phyloP scores from a whole-genome alignment of 2,113 vertebrate species.

The Aphelocoma coerulescens region DNA sequence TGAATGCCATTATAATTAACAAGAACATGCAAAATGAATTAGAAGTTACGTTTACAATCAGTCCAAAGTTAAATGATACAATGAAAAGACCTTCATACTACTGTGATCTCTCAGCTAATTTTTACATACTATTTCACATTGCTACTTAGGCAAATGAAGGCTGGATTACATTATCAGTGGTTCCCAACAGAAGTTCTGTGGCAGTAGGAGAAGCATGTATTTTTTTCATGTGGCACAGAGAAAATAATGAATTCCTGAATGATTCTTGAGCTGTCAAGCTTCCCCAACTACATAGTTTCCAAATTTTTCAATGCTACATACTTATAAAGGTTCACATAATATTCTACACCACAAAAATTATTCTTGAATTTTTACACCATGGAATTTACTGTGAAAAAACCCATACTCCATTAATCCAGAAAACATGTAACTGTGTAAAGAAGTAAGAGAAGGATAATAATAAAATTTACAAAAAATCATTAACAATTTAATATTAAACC shows the following conservation, averaged over 20 bases:
- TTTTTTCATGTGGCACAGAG: background rate
- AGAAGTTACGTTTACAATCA: constrained; percentile 25
- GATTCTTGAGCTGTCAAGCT: background rate
- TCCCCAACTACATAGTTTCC: background rate
- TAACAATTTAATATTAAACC: background rate
- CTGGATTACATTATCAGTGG: background rate
- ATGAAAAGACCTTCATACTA: constrained; percentile 11
- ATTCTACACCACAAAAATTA: background rate
- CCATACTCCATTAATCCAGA: background rate
- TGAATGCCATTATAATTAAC: constrained; percentile 35
- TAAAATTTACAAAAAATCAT: background rate
- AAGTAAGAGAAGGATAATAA: background rate
- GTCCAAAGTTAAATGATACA: constrained; percentile 26
- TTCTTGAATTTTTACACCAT: background rate
- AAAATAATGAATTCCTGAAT: background rate
- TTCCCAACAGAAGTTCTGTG: background rate
- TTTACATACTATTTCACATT: constrained; percentile 4
- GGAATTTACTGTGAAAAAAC: background rate
- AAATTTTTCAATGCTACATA: background rate
- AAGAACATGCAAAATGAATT: constrained; percentile 45
- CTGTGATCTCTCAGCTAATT: background rate
- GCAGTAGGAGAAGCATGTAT: background rate
- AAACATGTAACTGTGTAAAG: background rate
- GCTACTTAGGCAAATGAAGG: background rate
- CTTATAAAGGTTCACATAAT: background rate